Percentiles rank a stretch among this genome's conserved stretches.
Conservation (phyloP, 1,140 invertebrate genomes). For the Pseudoatta argentina region DNA sequence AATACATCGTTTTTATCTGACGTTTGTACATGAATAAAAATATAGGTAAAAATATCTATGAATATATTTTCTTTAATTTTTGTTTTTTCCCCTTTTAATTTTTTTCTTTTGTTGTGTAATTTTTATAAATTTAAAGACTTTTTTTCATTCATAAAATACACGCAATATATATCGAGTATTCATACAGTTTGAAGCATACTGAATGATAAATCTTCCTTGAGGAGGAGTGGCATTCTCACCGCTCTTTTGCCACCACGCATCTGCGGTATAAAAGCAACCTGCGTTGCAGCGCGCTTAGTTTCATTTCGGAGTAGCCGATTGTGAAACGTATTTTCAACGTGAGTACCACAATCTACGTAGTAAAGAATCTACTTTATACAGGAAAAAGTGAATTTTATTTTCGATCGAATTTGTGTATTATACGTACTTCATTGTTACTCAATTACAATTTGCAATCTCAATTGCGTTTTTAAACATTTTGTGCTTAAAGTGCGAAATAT, state of each 20-base stretch:
- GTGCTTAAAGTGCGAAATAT: neutral
- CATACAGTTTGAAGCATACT: slow-evolving; percentile 22
- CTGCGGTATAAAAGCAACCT: slow-evolving; percentile 81
- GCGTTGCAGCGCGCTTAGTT: slow-evolving; percentile 79
- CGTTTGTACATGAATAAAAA: neutral
- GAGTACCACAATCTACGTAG: slow-evolving; percentile 67
- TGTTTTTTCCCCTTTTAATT: neutral
- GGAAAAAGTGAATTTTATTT: neutral
- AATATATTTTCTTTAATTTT: neutral
- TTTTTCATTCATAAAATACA: neutral
- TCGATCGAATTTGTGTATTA: neutral
- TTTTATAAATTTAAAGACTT: neutral
- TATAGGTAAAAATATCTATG: neutral
- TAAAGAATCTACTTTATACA: neutral
- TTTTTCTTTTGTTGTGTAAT: neutral
- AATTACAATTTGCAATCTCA: neutral
- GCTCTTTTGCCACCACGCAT: slow-evolving; percentile 37
- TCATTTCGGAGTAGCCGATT: slow-evolving; percentile 69
- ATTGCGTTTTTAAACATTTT: neutral
- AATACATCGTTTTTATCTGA: neutral
- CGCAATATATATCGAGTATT: neutral
- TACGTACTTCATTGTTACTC: neutral
- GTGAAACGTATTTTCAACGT: slow-evolving; percentile 75
- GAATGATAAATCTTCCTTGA: slow-evolving; percentile 38
- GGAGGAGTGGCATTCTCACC: slow-evolving; percentile 58